Conservation (phyloP, 2,797 vertebrate genomes). For the Anguilla megastoma region DNA sequence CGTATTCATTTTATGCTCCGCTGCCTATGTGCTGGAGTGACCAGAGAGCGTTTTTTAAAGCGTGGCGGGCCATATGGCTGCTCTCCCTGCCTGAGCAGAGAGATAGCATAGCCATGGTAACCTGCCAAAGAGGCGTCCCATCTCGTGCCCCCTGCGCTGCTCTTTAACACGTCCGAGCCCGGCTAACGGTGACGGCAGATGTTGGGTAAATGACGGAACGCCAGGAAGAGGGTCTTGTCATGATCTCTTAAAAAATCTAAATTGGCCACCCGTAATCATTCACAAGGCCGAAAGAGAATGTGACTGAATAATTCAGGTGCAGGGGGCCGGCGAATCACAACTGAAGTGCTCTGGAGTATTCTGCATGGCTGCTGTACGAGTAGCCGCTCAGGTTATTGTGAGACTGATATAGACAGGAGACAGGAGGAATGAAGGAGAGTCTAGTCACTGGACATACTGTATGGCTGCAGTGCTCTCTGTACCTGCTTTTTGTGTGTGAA, state of each 20-base stretch:
- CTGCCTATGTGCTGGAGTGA: not conserved
- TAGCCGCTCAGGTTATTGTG: not conserved
- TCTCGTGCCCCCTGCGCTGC: conserved; percentile 33
- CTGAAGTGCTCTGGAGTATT: not conserved
- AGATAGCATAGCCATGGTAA: conserved; percentile 12
- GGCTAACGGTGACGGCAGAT: conserved; percentile 51
- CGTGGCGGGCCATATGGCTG: conserved; percentile 33
- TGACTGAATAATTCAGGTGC: conserved; percentile 60
- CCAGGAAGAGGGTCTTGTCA: conserved; percentile 28
- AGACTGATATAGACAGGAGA: not conserved
- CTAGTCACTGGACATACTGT: not conserved
- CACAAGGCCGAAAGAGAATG: conserved; percentile 45
- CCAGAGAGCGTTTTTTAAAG: not conserved
- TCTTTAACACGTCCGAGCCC: conserved; percentile 56
- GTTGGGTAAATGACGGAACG: conserved; percentile 57
- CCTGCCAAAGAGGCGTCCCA: conserved; percentile 35
- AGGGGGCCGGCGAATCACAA: conserved; percentile 48
- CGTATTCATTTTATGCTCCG: not conserved
- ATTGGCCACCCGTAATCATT: not conserved
- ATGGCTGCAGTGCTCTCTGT: not conserved
- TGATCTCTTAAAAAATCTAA: conserved; percentile 11
- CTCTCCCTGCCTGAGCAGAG: conserved; percentile 37
- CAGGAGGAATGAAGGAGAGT: not conserved
- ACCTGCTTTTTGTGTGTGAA: not conserved
- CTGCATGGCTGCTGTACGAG: conserved; percentile 17